These are phyloP conservation scores for Gymnogyps californianus DNA, from an alignment of 2,113 vertebrate species.

Conservation along the genomic window DNA sequence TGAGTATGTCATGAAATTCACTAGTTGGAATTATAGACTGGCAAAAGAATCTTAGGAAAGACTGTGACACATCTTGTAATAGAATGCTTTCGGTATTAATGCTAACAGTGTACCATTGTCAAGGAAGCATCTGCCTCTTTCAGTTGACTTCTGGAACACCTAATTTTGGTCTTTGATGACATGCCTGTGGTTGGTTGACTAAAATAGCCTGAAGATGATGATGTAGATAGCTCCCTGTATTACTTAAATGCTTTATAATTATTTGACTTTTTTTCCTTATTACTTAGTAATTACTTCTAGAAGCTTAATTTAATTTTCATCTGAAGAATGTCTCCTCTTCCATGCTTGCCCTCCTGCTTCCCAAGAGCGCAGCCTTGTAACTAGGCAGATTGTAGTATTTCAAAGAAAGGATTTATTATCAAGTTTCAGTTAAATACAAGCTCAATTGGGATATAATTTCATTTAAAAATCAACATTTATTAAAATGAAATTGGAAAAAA, in stretches of 20 bases:
- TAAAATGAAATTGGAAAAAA: neutral
- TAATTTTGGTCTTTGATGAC: neutral
- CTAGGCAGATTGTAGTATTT: neutral
- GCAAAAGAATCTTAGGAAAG: neutral
- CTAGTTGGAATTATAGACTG: neutral
- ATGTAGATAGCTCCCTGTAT: neutral
- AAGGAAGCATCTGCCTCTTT: neutral
- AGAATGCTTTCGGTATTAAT: neutral
- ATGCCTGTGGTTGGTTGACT: neutral
- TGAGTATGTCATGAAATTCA: neutral
- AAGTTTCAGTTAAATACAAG: neutral
- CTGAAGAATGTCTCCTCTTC: neutral
- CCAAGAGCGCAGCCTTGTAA: neutral
- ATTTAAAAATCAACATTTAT: neutral
- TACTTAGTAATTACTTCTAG: neutral
- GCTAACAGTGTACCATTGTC: neutral
- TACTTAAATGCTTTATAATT: neutral
- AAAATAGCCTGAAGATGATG: neutral
- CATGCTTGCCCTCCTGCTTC: neutral
- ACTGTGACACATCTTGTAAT: neutral
- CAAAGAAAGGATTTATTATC: neutral
- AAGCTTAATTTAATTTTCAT: neutral
- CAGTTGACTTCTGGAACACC: neutral
- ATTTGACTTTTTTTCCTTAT: conserved; percentile 3
- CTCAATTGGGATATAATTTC: neutral